phyloP scores from a whole-genome alignment of 2,113 vertebrate species.

The Pterocles burchelli region DNA sequence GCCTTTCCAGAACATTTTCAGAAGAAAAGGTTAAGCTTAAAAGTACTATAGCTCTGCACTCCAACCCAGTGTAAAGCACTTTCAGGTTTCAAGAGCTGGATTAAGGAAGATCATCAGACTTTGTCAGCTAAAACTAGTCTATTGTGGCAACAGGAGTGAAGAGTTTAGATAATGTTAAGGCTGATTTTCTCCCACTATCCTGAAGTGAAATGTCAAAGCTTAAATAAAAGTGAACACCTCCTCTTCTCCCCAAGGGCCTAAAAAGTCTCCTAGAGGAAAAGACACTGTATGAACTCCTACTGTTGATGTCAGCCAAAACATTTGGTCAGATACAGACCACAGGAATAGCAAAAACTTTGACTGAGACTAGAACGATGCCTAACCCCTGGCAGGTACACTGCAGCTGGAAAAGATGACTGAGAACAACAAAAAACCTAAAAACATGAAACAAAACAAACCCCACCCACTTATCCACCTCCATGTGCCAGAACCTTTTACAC shows the following conservation, averaged over 20 bases:
- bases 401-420: not conserved
- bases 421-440: not conserved
- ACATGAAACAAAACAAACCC: not conserved
- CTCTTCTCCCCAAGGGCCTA: not conserved
- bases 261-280: not conserved
- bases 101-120: not conserved
- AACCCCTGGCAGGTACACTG: not conserved
- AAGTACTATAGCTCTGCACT: not conserved
- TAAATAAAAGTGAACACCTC: not conserved
- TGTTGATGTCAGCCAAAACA: not conserved
- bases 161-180: not conserved
- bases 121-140: not conserved
- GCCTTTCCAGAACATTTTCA: not conserved
- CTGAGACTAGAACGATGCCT: not conserved
- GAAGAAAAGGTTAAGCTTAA: not conserved
- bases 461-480: not conserved
- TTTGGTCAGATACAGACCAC: not conserved
- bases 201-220: not conserved
- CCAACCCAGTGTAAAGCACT: no score
- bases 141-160: not conserved
- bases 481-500: not conserved
- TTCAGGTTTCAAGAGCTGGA: not conserved
- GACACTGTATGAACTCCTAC: not conserved
- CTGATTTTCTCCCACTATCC: not conserved
- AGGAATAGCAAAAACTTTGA: not conserved